Conservation (phyloP, 2,888 invertebrate species). For the Diabrotica balteata region DNA sequence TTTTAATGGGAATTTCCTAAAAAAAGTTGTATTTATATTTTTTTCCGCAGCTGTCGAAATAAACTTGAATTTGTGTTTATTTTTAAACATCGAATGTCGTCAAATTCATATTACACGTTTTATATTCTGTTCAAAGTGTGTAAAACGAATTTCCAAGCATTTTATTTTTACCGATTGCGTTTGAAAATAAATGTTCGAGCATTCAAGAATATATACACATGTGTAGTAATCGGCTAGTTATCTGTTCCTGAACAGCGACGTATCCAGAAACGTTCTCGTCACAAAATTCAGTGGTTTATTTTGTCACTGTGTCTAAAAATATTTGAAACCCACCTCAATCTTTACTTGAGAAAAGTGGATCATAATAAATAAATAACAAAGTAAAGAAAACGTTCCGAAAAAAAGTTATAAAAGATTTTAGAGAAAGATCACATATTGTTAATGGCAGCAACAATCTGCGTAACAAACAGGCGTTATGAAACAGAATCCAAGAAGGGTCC, state of each 20-base stretch:
- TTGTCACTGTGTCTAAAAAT: too few species aligned
- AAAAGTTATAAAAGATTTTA: too few species aligned
- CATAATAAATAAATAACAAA: too few species aligned
- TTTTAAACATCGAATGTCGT: slow-evolving; percentile 17
- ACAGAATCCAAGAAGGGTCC: too few species aligned
- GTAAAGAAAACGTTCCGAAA: too few species aligned
- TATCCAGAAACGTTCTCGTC: slow-evolving; percentile 2
- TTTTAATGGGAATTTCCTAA: slow-evolving; percentile 15
- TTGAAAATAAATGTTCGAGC: slow-evolving; percentile 22
- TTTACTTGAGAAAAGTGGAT: too few species aligned
- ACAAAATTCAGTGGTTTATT: too few species aligned
- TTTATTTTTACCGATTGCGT: slow-evolving; percentile 33
- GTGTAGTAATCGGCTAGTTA: slow-evolving; percentile 24
- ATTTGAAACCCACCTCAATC: too few species aligned
- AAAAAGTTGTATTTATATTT: slow-evolving; percentile 17
- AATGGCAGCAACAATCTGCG: too few species aligned
- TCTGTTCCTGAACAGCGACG: slow-evolving; percentile 25
- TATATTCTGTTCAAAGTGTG: slow-evolving; percentile 13
- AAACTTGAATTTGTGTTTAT: slow-evolving; percentile 15
- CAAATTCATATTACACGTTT: slow-evolving; percentile 15
- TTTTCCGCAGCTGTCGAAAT: slow-evolving; percentile 17
- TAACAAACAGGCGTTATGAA: too few species aligned
- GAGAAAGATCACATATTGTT: too few species aligned
- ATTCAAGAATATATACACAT: slow-evolving; percentile 23
- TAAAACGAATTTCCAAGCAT: slow-evolving; percentile 15